Evolutionary conservation across 2,797 vertebrate genomes (phyloP), one percentile per base, ranked within the genome.

Genomic region (Enteromius treurensis): DNA sequence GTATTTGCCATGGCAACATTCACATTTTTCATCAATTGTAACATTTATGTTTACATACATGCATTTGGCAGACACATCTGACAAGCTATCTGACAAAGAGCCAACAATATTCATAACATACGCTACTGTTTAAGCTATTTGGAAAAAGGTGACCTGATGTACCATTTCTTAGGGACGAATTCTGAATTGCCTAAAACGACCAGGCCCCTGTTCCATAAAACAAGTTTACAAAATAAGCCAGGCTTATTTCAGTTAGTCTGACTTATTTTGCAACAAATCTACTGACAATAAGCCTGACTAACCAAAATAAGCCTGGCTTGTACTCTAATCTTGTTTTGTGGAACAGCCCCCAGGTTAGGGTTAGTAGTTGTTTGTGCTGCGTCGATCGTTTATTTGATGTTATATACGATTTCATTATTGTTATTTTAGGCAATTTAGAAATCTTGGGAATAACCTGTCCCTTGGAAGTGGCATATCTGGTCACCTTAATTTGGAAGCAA

Each of bases 401-500:
- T 45, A 45, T 45, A 45, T 10, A 45, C 42, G 1, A 10, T 45
- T 13, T 11, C 3, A 45, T 13, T 45, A 45, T 45, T 45, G 42
- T 13, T 47, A 47, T 47, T 47, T 47, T 47, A 47, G 13, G 45
- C 45, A 47, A 47, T 47, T 47, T 14, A 47, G 4, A 60, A 60
- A 14, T 60, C 55, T 11, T 5, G 55, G 55, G 55, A n/a, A 58
- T n/a, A 58, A 58, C n/a, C 9, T 13, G 10, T 58, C 10, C n/a
- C 55, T 1, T 10, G n/a, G 10, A 60, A 5, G 11, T 26, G 55
- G 10, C n/a, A 26, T 2, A 23, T 26, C n/a, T 14, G 11, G 1
- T 60, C 55, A 60, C 55, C n/a, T 60, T 60, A 60, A 60, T 60
- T 60, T 26, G 55, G n/a, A 60, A 26, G 55, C n/a, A 60, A 60